phyloP scores from a whole-genome alignment of 2,888 invertebrate genomes.

The Pheosia tremula region DNA sequence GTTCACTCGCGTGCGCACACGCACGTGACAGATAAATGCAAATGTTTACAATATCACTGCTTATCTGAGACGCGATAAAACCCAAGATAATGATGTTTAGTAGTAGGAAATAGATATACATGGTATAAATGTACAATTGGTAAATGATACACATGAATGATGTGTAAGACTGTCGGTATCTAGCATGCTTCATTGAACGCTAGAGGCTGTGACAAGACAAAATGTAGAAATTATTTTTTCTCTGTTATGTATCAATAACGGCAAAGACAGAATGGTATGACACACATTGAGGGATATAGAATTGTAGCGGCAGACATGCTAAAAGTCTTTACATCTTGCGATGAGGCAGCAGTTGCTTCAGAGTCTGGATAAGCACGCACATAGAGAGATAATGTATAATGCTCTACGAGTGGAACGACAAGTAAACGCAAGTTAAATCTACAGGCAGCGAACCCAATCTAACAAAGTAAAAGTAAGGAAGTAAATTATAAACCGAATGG shows the following conservation, averaged over 20 bases:
- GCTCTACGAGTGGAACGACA: not conserved
- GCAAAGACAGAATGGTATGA: too few species aligned
- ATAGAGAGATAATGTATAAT: not conserved
- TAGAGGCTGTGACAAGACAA: too few species aligned
- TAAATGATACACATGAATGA: not conserved
- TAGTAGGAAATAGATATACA: too few species aligned
- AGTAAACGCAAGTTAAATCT: too few species aligned
- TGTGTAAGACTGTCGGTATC: too few species aligned
- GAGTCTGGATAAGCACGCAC: not conserved
- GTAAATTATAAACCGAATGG: not conserved
- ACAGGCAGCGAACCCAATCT: not conserved
- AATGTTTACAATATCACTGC: slow-evolving; percentile 1
- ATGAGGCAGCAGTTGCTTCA: too few species aligned
- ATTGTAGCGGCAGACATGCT: too few species aligned
- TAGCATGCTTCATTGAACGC: too few species aligned
- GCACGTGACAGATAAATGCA: not conserved
- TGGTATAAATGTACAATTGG: not conserved
- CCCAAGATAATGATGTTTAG: not conserved
- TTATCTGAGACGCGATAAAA: slow-evolving; percentile 2
- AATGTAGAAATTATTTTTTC: too few species aligned
- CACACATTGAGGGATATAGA: too few species aligned
- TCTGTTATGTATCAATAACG: too few species aligned
- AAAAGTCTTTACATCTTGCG: too few species aligned
- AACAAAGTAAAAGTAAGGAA: not conserved
- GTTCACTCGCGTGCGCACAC: slow-evolving; percentile 3